Evolutionary conservation across 2,113 vertebrate species (phyloP).

Genomic region (Mustela nigripes): DNA sequence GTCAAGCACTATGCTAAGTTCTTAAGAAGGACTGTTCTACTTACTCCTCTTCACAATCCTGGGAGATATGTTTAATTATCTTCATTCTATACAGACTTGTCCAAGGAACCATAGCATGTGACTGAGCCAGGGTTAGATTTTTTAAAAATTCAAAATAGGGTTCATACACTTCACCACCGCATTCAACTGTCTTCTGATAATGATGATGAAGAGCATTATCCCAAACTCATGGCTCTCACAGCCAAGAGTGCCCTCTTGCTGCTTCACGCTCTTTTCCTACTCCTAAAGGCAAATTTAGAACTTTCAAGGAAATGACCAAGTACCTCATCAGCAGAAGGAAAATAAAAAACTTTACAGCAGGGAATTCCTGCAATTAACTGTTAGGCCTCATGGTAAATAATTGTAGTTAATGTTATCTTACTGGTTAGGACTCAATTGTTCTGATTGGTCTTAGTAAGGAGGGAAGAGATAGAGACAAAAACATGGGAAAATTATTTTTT

Average conservation of each 20-base stretch:
- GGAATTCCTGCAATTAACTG: not conserved
- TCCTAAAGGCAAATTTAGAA: not conserved
- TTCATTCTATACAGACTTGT: not conserved
- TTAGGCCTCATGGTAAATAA: not conserved
- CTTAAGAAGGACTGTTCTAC: not conserved
- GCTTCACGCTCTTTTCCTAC: not conserved
- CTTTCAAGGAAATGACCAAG: not conserved
- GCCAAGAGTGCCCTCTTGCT: not conserved
- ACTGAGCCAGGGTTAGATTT: not conserved
- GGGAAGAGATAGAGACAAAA: not conserved
- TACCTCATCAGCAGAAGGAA: not conserved
- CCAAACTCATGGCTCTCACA: not conserved
- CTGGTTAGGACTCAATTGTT: not conserved
- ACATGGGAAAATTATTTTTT: not conserved
- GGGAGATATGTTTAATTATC: not conserved
- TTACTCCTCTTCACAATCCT: not conserved
- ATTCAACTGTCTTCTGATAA: not conserved
- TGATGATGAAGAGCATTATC: too few relatives aligned
- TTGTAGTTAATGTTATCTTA: not conserved
- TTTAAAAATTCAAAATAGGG: not conserved
- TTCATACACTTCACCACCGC: not conserved
- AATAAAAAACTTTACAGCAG: not conserved
- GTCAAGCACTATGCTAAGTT: not conserved
- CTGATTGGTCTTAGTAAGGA: not conserved
- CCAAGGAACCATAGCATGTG: not conserved